Evolutionary conservation across 2,113 vertebrate species (phyloP).

Genomic region (Scophthalmus maximus): DNA sequence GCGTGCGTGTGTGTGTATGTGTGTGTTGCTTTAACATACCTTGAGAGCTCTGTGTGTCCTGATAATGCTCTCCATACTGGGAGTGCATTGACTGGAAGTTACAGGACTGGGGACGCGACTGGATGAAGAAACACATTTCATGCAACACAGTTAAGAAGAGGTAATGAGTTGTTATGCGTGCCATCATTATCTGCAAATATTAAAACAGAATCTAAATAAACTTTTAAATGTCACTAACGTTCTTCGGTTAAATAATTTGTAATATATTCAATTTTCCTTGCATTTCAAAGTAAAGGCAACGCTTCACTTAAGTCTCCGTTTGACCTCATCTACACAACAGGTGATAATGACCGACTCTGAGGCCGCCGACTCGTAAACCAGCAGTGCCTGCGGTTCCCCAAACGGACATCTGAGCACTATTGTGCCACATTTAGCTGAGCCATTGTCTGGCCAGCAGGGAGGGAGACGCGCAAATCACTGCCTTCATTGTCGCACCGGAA

Average conservation of each 20-base stretch:
- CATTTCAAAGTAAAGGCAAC: background rate
- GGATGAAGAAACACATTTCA: slow-evolving; percentile 60
- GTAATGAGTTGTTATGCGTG: background rate
- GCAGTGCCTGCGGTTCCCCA: slow-evolving; percentile 22
- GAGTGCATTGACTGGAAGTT: slow-evolving; percentile 92
- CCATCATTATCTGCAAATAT: background rate
- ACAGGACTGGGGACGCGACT: slow-evolving; percentile 93
- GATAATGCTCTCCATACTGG: slow-evolving; percentile 92
- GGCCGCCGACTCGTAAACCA: slow-evolving; percentile 2
- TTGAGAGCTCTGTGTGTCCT: slow-evolving; percentile 96
- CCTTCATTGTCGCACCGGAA: slow-evolving; percentile 75
- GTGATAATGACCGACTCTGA: slow-evolving; percentile 12
- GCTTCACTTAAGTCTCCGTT: background rate
- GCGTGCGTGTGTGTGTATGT: slow-evolving; percentile 1
- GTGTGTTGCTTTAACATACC: slow-evolving; percentile 63
- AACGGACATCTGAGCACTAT: slow-evolving; percentile 53
- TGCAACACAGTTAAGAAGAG: slow-evolving; percentile 8
- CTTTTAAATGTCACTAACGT: background rate
- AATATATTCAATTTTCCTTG: background rate
- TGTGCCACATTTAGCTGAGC: slow-evolving; percentile 75
- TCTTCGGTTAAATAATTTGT: background rate
- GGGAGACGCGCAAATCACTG: slow-evolving; percentile 72
- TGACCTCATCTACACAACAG: background rate
- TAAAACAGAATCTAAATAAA: background rate
- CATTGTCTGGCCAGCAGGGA: slow-evolving; percentile 75